phyloP scores from a whole-genome alignment of 1,140 invertebrate species.

The Campoletis sonorensis region DNA sequence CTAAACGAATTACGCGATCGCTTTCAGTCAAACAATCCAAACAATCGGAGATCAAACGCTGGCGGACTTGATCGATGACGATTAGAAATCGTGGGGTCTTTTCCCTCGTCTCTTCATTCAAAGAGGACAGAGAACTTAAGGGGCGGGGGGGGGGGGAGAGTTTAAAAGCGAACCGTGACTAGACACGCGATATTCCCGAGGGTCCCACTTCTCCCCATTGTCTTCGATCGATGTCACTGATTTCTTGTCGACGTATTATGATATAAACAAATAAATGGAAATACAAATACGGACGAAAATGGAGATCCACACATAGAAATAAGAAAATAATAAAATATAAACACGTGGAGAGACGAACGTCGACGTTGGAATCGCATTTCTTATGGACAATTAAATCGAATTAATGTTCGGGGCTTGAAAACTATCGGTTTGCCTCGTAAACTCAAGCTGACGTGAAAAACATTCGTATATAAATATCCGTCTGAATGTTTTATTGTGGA shows the following conservation, averaged over 20 bases:
- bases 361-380: slow-evolving; percentile 17
- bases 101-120: background rate
- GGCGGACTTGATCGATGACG: slow-evolving; percentile 26
- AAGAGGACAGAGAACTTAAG: background rate
- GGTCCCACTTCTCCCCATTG: slow-evolving; percentile 13
- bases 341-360: background rate
- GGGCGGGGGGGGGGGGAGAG: background rate
- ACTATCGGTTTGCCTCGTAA: slow-evolving; percentile 19
- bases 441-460: background rate
- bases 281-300: background rate
- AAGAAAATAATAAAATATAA: no score
- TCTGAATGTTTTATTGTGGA: no score
- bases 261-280: background rate
- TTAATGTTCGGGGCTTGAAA: slow-evolving; percentile 32
- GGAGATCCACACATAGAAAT: background rate
- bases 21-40: slow-evolving; percentile 36
- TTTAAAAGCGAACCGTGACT: slow-evolving; percentile 7
- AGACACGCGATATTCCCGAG: slow-evolving; percentile 35
- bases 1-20: slow-evolving; percentile 12
- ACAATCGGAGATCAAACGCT: slow-evolving; percentile 28
- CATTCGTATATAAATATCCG: no score
- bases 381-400: slow-evolving; percentile 44
- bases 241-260: slow-evolving; percentile 20
- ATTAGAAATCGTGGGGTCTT: slow-evolving; percentile 41
- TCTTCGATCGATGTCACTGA: slow-evolving; percentile 38